These are phyloP conservation scores for Heteromyza rotundicornis DNA, from an alignment of 2,888 invertebrate genomes.

Conservation along the genomic window DNA sequence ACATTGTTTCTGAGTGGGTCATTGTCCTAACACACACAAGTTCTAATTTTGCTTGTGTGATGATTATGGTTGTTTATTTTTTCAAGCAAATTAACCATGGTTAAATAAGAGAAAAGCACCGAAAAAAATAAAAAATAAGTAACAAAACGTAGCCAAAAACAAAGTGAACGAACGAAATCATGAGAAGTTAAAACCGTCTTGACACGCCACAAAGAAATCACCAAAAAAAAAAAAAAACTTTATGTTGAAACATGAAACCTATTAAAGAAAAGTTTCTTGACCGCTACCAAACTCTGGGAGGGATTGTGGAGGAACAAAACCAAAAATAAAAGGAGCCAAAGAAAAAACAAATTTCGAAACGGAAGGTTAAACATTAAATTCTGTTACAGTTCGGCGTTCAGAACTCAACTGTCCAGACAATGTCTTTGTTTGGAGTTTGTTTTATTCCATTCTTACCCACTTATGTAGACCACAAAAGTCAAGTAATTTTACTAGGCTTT, in stretches of 20 bases:
- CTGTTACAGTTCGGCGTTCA: not conserved
- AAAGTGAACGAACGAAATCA: not conserved
- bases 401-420: no score
- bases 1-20: not conserved
- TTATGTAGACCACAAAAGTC: not conserved
- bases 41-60: not conserved
- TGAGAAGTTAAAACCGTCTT: not conserved
- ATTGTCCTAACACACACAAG: not conserved
- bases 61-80: not conserved
- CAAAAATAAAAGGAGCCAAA: no score
- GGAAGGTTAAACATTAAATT: not conserved
- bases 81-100: not conserved
- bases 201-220: not conserved
- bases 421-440: no score
- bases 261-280: slow-evolving; percentile 4
- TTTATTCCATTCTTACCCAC: no score
- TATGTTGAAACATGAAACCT: not conserved
- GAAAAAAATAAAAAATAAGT: no score
- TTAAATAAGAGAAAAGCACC: not conserved
- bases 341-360: not conserved
- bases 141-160: not conserved
- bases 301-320: not conserved
- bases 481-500: not conserved
- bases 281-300: not conserved
- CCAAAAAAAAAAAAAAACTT: not conserved